A percentile compares a stretch with the other conserved stretches of the same genome.
Evolutionary conservation across 2,888 invertebrate species (phyloP).

Genomic region (Latrodectus elegans): DNA sequence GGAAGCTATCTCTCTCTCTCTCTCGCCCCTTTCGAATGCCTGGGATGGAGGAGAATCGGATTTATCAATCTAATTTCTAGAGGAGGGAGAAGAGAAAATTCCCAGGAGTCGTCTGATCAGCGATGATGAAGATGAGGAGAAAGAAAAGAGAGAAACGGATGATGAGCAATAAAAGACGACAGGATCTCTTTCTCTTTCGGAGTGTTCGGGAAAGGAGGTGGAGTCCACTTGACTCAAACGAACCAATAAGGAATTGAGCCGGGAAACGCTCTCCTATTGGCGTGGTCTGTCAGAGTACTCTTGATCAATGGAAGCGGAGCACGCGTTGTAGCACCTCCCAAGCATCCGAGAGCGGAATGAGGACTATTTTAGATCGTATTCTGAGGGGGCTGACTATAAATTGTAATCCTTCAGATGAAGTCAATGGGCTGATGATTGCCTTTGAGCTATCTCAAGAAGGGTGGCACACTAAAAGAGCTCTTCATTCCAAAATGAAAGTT

Average conservation of each 20-base stretch:
- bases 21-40: neutral
- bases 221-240: slow-evolving; percentile 66
- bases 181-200: neutral
- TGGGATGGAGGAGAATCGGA: neutral
- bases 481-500: slow-evolving; percentile 2
- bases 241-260: slow-evolving; percentile 54
- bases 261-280: slow-evolving; percentile 63
- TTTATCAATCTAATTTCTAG: slow-evolving; percentile 2
- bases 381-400: slow-evolving; percentile 57
- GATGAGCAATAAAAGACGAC: slow-evolving; percentile 42
- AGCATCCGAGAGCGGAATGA: slow-evolving; percentile 64
- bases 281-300: slow-evolving; percentile 63
- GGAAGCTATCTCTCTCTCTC: neutral
- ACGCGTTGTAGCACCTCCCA: slow-evolving; percentile 68
- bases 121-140: slow-evolving; percentile 34
- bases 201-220: slow-evolving; percentile 48
- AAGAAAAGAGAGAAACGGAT: slow-evolving; percentile 23
- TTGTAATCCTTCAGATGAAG: slow-evolving; percentile 17
- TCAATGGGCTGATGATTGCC: slow-evolving; percentile 1
- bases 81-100: neutral
- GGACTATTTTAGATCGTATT: slow-evolving; percentile 58
- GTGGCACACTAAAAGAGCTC: neutral
- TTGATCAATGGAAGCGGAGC: slow-evolving; percentile 67
- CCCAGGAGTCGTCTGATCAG: slow-evolving; percentile 16
- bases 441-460: neutral